Base-by-base conservation (phyloP, 2,797 vertebrate genomes). In the Knipowitschia caucasica region DNA sequence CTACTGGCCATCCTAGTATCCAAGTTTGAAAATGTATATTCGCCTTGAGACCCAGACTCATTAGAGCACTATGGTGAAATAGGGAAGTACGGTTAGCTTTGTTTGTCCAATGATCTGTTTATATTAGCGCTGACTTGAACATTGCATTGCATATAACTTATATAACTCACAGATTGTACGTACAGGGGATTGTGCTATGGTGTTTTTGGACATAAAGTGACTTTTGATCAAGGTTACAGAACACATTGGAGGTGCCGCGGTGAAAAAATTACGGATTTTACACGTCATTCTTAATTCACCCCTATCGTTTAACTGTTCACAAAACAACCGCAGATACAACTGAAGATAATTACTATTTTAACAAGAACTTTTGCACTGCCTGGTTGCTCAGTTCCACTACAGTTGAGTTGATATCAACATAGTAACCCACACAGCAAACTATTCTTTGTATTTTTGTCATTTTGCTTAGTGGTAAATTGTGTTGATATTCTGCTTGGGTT, bases 401-500 rank as follows among this genome's bases (percentile, higher is more conserved):
- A 47, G 45, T 47, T 47, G 26, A 47, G 17, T 27, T 31, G 11
- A 12, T 21, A 47, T 20, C 26, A 30, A 47, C 44, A 0, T 64
- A 70, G 62, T 20, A 44, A 45, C 40, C 4, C 20, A 65, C 20
- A 52, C 50, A 20, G 42, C 7, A 63, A 39, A 38, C 53, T 53
- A 34, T 33, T 65, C 45, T 53, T 29, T 43, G 27, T 44, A 55
- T 59, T 43, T 47, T 63, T 56, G 50, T 63, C 58, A 72, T 56
- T 64, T 61, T 44, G 51, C 64, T 64, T 43, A 49, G 40, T 58
- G 62, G 71, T 63, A 56, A 55, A 62, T 62, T 53, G 60, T 57
- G 60, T 82, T 78, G 76, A 77, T 76, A 77, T 82, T 78, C 80
- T 50, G 53, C 69, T 81, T 78, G 84, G 77, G 78, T 62, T 60